These are phyloP conservation scores for Macrotus californicus DNA, from an alignment of 2,113 vertebrate genomes.

Conservation along the genomic window DNA sequence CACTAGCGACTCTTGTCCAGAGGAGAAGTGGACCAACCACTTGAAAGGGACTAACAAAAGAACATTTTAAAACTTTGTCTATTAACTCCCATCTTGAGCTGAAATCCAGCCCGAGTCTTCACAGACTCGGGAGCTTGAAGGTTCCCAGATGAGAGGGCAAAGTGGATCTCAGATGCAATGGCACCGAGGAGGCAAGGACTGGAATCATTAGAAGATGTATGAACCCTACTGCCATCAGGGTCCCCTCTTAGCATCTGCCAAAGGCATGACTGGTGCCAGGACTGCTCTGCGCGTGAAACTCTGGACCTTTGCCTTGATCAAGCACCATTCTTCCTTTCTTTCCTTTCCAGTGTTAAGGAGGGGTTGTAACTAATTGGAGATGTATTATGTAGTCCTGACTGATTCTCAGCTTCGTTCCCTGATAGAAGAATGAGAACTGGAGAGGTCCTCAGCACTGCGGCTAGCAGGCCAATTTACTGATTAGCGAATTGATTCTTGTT, in stretches of 20 bases:
- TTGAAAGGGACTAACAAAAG: not conserved
- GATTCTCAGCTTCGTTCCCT: slow-evolving; percentile 52
- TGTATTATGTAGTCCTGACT: slow-evolving; percentile 36
- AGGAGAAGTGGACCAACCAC: not conserved
- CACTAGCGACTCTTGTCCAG: not conserved
- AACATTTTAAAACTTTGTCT: not conserved
- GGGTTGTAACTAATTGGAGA: slow-evolving; percentile 51
- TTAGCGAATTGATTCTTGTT: slow-evolving; percentile 57
- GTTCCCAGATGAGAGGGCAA: not conserved
- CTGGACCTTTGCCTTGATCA: slow-evolving; percentile 17
- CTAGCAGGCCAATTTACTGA: slow-evolving; percentile 53
- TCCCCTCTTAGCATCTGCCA: not conserved
- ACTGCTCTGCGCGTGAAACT: not conserved
- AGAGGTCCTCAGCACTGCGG: slow-evolving; percentile 12
- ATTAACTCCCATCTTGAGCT: not conserved
- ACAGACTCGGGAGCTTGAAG: not conserved
- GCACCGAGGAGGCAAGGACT: not conserved
- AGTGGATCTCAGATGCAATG: not conserved
- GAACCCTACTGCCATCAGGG: not conserved
- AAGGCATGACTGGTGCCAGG: not conserved
- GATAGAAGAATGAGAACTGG: slow-evolving; percentile 22
- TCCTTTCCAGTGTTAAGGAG: not conserved
- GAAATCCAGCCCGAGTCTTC: not conserved
- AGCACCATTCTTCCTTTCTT: not conserved
- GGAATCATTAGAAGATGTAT: not conserved